Conservation (phyloP, 1,140 invertebrate genomes). For the Artemia franciscana region DNA sequence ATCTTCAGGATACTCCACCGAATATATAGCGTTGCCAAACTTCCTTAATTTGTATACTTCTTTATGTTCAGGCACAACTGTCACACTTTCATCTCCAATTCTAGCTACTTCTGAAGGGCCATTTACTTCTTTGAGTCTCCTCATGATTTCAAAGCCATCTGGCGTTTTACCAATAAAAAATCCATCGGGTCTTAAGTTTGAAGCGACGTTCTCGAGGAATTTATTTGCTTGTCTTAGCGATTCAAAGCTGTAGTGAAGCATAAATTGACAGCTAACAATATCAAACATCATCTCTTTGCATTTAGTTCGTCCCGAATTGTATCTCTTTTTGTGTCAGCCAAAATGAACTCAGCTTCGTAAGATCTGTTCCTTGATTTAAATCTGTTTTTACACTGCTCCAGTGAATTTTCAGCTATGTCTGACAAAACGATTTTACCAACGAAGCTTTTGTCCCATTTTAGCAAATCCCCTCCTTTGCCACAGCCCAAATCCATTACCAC, state of each 20-base stretch:
- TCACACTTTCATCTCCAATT: too few species aligned
- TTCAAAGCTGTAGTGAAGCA: constrained; percentile 91
- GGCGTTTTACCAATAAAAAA: constrained; percentile 93
- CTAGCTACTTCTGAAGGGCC: too few species aligned
- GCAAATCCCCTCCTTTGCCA: constrained; percentile 89
- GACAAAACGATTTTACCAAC: constrained; percentile 72
- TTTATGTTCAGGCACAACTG: too few species aligned
- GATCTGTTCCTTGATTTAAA: constrained; percentile 23
- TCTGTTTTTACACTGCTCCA: constrained; percentile 46
- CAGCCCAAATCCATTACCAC: constrained; percentile 43
- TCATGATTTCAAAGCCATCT: constrained; percentile 73
- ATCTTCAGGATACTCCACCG: constrained; percentile 50
- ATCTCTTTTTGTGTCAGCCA: constrained; percentile 63
- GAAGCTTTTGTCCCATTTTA: constrained; percentile 73
- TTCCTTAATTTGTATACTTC: too few species aligned
- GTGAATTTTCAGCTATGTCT: constrained; percentile 76
- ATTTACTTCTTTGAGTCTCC: too few species aligned
- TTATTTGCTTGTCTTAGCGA: constrained; percentile 64
- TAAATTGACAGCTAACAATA: constrained; percentile 89
- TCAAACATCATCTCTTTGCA: constrained; percentile 56
- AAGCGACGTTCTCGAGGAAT: constrained; percentile 78
- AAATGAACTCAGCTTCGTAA: constrained; percentile 74
- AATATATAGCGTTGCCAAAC: constrained; percentile 73
- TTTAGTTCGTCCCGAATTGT: constrained; percentile 41
- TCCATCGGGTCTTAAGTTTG: constrained; percentile 63